These are phyloP conservation scores for Athalia cordata DNA, from an alignment of 2,888 invertebrate genomes.

Conservation along the genomic window DNA sequence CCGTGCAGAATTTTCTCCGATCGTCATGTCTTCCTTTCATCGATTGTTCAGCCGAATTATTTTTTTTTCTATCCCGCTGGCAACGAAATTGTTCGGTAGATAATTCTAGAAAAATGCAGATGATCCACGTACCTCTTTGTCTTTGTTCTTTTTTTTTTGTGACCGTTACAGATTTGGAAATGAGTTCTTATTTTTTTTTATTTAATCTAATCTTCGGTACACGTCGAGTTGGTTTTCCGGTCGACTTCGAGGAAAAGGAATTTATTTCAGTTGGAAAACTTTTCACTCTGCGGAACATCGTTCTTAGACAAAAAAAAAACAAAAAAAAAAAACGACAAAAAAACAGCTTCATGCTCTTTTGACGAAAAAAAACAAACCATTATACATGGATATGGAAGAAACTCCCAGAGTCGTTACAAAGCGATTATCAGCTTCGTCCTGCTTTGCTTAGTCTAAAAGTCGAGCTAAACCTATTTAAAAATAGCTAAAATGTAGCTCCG, in stretches of 20 bases:
- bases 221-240: conserved; percentile 8
- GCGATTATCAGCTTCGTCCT: conserved; percentile 23
- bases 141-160: not conserved
- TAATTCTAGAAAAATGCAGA: not conserved
- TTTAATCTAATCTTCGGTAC: conserved; percentile 9
- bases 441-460: too few relatives aligned
- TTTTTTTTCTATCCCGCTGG: not conserved
- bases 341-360: too few relatives aligned
- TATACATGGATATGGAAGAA: not conserved
- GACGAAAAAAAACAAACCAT: too few relatives aligned
- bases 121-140: not conserved
- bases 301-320: too few relatives aligned
- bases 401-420: conserved; percentile 19
- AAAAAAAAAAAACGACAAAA: too few relatives aligned
- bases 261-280: not conserved
- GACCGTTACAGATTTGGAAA: not conserved
- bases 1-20: too few relatives aligned
- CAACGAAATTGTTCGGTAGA: not conserved
- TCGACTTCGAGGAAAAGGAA: conserved; percentile 11
- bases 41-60: too few relatives aligned
- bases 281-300: not conserved
- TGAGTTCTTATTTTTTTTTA: not conserved
- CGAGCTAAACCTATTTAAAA: conserved; percentile 12
- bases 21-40: too few relatives aligned
- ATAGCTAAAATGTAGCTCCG: conserved; percentile 20